A percentile compares a stretch with the other conserved stretches of the same genome.
phyloP scores from a whole-genome alignment of 2,113 vertebrate genomes.

The Alligator sinensis region DNA sequence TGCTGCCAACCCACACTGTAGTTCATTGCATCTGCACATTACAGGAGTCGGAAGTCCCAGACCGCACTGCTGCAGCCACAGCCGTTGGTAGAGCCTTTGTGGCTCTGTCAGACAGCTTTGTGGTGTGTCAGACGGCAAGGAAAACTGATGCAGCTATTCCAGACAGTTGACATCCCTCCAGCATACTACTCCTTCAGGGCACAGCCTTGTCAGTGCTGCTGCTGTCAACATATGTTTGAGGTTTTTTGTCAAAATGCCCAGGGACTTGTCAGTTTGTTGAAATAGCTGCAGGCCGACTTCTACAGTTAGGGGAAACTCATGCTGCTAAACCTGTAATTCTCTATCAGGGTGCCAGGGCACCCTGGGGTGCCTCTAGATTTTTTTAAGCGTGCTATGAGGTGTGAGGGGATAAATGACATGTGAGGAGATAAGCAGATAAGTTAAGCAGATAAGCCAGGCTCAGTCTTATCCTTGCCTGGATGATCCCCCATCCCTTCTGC shows the following conservation, averaged over 20 bases:
- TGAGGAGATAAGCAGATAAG: too few relatives aligned
- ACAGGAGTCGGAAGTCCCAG: background rate
- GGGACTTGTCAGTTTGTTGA: background rate
- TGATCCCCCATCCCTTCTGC: too few relatives aligned
- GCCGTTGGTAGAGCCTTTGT: background rate
- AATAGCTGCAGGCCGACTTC: background rate
- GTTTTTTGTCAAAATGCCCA: background rate
- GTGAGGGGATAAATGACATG: too few relatives aligned
- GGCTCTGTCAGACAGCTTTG: background rate
- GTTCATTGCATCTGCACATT: background rate
- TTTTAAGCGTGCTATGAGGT: too few relatives aligned
- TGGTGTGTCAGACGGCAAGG: background rate
- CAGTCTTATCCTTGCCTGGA: too few relatives aligned
- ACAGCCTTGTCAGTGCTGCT: background rate
- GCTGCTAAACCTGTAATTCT: too few relatives aligned
- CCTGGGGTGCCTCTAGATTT: too few relatives aligned
- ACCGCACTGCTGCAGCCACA: background rate
- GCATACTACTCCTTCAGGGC: background rate
- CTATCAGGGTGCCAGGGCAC: too few relatives aligned
- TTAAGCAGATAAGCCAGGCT: too few relatives aligned
- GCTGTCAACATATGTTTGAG: background rate
- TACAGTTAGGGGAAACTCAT: background rate
- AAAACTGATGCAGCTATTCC: background rate
- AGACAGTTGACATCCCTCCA: background rate
- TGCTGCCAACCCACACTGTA: background rate